Evolutionary conservation across 2,113 vertebrate genomes (phyloP).

Genomic region (Aleadryas rufinucha): DNA sequence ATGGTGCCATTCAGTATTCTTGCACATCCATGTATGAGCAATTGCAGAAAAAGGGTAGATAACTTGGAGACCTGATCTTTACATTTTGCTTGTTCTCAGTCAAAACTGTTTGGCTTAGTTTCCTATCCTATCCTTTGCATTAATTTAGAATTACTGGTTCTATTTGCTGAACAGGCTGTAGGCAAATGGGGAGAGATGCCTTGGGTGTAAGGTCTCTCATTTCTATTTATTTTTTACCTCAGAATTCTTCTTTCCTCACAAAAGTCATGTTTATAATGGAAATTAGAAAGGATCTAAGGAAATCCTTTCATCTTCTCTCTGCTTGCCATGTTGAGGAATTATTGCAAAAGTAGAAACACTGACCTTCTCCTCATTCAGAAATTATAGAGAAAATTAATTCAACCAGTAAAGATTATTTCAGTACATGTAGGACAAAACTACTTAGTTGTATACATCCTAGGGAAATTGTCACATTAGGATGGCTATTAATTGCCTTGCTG

Average conservation of each 20-base stretch:
- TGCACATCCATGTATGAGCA: neutral
- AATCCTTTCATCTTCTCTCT: neutral
- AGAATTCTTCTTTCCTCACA: neutral
- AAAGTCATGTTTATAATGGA: neutral
- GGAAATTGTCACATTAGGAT: neutral
- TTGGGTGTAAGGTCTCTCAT: neutral
- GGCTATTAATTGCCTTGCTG: neutral
- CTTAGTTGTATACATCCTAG: neutral
- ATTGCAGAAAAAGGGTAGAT: neutral
- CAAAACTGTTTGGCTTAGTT: neutral
- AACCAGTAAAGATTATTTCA: neutral
- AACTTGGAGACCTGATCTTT: neutral
- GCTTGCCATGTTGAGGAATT: neutral
- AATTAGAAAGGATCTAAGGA: neutral
- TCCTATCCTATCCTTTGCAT: neutral
- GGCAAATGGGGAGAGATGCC: neutral
- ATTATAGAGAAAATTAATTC: neutral
- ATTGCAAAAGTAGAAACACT: neutral
- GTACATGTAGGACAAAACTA: neutral
- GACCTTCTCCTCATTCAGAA: neutral
- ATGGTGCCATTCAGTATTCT: neutral
- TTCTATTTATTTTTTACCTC: neutral
- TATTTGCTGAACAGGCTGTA: neutral
- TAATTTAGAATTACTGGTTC: neutral
- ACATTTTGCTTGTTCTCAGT: neutral